Evolutionary conservation across 2,113 vertebrate species (phyloP).

Genomic region (Brachionichthys hirsutus): DNA sequence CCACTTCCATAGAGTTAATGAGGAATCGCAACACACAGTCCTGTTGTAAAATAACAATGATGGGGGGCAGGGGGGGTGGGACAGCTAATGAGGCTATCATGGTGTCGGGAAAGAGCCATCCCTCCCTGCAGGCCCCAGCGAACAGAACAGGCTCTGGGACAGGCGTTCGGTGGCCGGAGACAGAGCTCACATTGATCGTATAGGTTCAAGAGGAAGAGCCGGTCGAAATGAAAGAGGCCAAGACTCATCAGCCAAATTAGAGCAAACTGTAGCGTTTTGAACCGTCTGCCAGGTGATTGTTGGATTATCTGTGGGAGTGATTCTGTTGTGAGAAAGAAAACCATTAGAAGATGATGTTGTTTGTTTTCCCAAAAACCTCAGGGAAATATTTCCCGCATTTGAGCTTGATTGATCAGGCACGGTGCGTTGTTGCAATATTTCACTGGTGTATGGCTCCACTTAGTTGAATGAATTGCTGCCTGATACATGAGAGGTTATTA

Average conservation of each 20-base stretch:
- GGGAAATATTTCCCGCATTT: conserved; percentile 72
- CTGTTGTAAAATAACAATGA: conserved; percentile 85
- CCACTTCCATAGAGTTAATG: conserved; percentile 79
- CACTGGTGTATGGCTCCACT: conserved; percentile 63
- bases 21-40: conserved; percentile 82
- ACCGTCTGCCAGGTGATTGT: conserved; percentile 47
- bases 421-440: conserved; percentile 65
- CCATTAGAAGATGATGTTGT: conserved; percentile 67
- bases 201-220: conserved; percentile 67
- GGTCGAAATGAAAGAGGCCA: conserved; percentile 68
- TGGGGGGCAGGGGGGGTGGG: too few species aligned
- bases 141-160: conserved; percentile 63
- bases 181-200: conserved; percentile 74
- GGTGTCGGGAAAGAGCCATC: conserved; percentile 75
- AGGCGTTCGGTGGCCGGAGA: conserved; percentile 58
- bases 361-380: conserved; percentile 69
- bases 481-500: conserved; percentile 64
- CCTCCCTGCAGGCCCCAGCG: conserved; percentile 72
- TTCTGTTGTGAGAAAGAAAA: conserved; percentile 64
- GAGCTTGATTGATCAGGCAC: conserved; percentile 74
- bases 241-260: conserved; percentile 73
- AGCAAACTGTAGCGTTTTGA: conserved; percentile 66
- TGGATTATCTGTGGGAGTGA: conserved; percentile 54
- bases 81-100: conserved; percentile 85
- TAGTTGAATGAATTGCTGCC: conserved; percentile 63